phyloP scores from a whole-genome alignment of 2,797 vertebrate species.

The Geotrypetes seraphini region DNA sequence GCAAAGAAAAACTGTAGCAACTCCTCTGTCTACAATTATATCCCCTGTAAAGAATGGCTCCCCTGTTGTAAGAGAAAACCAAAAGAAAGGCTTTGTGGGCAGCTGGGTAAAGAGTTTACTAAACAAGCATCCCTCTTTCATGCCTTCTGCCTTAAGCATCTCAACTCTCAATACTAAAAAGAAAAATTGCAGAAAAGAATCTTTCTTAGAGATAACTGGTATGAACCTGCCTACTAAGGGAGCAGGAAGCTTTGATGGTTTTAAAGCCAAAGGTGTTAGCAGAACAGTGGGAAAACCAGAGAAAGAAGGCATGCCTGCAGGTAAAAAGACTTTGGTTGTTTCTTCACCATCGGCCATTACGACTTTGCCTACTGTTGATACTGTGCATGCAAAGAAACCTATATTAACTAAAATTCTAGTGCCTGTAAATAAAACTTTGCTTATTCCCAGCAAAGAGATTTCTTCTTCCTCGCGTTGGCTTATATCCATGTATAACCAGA shows the following conservation, averaged over 20 bases:
- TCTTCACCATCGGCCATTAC: not conserved
- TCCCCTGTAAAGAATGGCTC: not conserved
- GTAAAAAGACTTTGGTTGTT: too few relatives aligned
- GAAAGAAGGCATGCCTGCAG: not conserved
- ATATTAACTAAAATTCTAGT: not conserved
- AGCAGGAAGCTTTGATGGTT: conserved; percentile 73
- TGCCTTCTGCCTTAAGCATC: conserved; percentile 33
- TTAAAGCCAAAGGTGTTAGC: conserved; percentile 43
- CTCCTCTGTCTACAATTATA: conserved; percentile 4
- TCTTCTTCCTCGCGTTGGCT: not conserved
- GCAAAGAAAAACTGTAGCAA: not conserved
- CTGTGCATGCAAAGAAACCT: not conserved
- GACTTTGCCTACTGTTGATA: not conserved
- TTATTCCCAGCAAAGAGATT: conserved; percentile 1
- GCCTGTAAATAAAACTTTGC: not conserved
- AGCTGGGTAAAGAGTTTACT: conserved; percentile 53
- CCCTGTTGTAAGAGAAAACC: conserved; percentile 22
- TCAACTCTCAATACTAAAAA: conserved; percentile 12
- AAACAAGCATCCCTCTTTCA: conserved; percentile 32
- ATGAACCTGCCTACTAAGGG: conserved; percentile 54
- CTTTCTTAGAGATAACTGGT: conserved; percentile 18
- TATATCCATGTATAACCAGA: not conserved
- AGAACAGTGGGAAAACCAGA: not conserved
- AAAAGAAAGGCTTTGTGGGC: conserved; percentile 40
- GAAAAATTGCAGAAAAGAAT: conserved; percentile 14